Conservation (phyloP, 2,888 invertebrate genomes). For the Troilus luridus region DNA sequence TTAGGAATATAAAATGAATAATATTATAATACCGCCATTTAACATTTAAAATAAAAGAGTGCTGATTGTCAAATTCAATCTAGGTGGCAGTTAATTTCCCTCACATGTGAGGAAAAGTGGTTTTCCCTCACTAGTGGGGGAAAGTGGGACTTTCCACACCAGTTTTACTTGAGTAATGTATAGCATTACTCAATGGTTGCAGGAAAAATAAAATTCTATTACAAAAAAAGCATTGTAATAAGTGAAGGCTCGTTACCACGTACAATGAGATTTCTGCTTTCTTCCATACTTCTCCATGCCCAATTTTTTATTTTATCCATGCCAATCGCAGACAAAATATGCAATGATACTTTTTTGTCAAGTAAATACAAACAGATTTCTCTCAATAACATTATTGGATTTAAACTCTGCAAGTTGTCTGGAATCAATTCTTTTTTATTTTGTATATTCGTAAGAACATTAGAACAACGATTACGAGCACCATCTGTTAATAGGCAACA, state of each 20-base stretch:
- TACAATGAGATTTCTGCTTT: slow-evolving; percentile 10
- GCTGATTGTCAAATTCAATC: no score
- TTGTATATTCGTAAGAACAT: slow-evolving; percentile 3
- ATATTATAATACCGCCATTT: no score
- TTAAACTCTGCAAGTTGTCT: slow-evolving; percentile 5
- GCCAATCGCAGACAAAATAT: not conserved
- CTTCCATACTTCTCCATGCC: not conserved
- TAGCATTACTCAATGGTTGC: no score
- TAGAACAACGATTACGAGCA: not conserved
- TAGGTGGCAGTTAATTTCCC: no score
- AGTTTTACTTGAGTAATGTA: no score
- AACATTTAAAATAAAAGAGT: no score
- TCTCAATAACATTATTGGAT: slow-evolving; percentile 48
- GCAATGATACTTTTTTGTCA: slow-evolving; percentile 17
- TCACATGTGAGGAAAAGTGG: no score
- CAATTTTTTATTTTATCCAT: slow-evolving; percentile 53
- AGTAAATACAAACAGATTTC: slow-evolving; percentile 38
- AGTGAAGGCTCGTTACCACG: not conserved
- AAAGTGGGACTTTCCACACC: no score
- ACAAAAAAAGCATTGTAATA: no score
- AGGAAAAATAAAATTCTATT: not conserved
- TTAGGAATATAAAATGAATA: no score
- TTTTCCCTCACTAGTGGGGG: no score
- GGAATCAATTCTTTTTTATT: slow-evolving; percentile 40
- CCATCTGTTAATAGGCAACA: not conserved